Base-by-base conservation (phyloP, 2,113 vertebrate species). In the Muntiacus muntjak region DNA sequence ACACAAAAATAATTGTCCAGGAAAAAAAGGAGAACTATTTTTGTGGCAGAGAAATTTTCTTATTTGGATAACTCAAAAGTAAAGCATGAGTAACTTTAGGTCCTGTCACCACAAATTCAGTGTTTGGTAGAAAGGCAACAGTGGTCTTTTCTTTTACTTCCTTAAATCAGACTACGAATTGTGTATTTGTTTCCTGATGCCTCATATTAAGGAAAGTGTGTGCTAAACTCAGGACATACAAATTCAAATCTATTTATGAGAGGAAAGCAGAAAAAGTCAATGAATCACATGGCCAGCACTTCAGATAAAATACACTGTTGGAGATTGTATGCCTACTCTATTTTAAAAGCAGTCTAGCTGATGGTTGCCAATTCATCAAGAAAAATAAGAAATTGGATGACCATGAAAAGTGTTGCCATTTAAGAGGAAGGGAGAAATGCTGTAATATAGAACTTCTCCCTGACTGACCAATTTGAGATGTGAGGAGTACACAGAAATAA, bases 391-490 rank as follows among this genome's bases (percentile, higher is more conserved):
- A 81, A 74, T 0, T 74, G 58, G 60, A 81, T 60, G 83, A 55
- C 57, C 19, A 58, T 57, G 11, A 84, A 91, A 36, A 54, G 15
- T 14, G 26, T 76, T 82, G 54, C 16, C 47, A 54, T 62, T 11
- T 26, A 28, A 50, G 12, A 9, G 19, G 9, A 6, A 3, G 40
- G 7, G 3, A 6, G 13, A 7, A 13, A 62, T 2, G 1, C 30
- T 86, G 1, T 15, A 50, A 60, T 28, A 1, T 4, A 83, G 21
- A 76, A 5, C 84, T 16, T 91, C 5, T 74, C 60, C 43, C 8
- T 36, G 10, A 84, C 43, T 47, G 6, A 21, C 5, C 36, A 81
- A 85, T 43, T 43, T 60, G 36, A 86, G 45, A 89, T 57, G 8
- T 36, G 19, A 89, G 64, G 23, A 40, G 19, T 78, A 57, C 0